Evolutionary conservation across 2,797 vertebrate genomes (phyloP), one percentile per base, ranked within the genome.

Genomic region (Gila robusta): DNA sequence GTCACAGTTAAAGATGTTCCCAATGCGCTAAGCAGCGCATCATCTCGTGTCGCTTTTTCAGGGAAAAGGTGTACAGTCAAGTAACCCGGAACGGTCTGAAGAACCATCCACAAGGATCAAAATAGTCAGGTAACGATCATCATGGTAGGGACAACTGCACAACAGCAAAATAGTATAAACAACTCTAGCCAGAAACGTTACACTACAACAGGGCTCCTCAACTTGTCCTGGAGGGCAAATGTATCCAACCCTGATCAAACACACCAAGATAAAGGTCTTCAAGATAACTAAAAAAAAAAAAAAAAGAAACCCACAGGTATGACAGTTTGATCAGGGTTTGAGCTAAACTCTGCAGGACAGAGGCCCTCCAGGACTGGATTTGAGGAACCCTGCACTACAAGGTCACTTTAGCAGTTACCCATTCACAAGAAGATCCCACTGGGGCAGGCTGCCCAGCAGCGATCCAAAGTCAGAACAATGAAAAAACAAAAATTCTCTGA

Each of bases 81-180:
- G 32, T 32, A 32, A 32, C 32, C 32, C 32, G 32, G 32, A 32
- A 32, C 32, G 39, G 16, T 83, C 88, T 39, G 91, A 80, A 39
- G 91, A 90, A 0, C 12, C 1, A 84, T 14, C 84, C 77, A 94
- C 89, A 62, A 12, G 80, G 26, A 94, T 12, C 37, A 92, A 47
- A 0, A 1, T 1, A 17, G 94, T 94, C 83, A 44, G 37, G 70
- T 95, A 95, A 49, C 28, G 84, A 84, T 95, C 94, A 79, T 94
- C 91, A 1, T 0, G 39, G 83, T 93, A 91, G 3, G 95, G 94
- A 49, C 94, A 95, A 23, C 94, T 37, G 84, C 11, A 32, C 7
- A 84, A 17, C 1, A 87, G 9, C 28, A 32, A 32, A 32, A 32
- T 32, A 32, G 28, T 49, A 47, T 26, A 73, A 73, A 73, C 11